These are phyloP conservation scores for Garra rufa DNA, from an alignment of 2,113 vertebrate species.

Conservation along the genomic window DNA sequence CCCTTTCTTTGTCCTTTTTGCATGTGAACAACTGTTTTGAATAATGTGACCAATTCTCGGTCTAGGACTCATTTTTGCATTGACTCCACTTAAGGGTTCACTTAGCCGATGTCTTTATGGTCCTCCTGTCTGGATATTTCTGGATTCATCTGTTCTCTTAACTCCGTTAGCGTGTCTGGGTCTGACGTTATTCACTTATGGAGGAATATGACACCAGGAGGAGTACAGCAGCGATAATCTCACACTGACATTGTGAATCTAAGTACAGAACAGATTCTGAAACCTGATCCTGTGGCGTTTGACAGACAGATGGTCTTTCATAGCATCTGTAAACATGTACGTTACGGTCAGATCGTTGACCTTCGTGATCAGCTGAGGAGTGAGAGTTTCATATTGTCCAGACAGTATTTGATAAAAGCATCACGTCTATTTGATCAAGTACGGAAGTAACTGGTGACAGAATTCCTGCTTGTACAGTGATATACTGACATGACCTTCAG, in stretches of 20 bases:
- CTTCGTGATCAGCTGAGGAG: background rate
- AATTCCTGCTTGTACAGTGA: background rate
- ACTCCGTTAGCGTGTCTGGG: conserved; percentile 6
- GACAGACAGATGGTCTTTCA: background rate
- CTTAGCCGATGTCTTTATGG: background rate
- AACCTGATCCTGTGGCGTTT: background rate
- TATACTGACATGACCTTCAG: background rate
- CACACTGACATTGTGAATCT: background rate
- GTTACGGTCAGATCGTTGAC: background rate
- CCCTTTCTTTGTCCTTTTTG: background rate
- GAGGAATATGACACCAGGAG: conserved; percentile 20
- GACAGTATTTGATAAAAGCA: background rate
- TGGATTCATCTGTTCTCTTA: conserved; percentile 5
- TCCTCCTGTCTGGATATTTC: background rate
- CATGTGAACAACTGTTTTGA: background rate
- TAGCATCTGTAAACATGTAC: background rate
- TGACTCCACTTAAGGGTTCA: background rate
- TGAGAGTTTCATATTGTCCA: background rate
- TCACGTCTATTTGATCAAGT: conserved; percentile 1
- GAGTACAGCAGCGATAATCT: background rate
- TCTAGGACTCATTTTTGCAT: background rate
- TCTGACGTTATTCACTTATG: conserved; percentile 16
- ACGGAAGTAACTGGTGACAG: background rate
- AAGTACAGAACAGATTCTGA: background rate
- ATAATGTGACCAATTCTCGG: background rate